Evolutionary conservation across 2,113 vertebrate genomes (phyloP).

Genomic region (Colaptes auratus): DNA sequence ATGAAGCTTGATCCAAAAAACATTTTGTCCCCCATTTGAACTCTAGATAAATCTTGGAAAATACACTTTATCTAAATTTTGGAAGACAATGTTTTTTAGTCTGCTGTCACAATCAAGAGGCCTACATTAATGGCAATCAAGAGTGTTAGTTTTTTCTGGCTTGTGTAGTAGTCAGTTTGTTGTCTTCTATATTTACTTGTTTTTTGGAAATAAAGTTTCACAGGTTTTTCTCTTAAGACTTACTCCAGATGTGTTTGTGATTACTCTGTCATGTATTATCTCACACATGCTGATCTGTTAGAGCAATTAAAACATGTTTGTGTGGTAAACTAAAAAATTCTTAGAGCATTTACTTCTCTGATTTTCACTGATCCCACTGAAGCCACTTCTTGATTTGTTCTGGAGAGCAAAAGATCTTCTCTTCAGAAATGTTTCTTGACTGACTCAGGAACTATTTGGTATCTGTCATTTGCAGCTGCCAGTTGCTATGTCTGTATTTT

Average conservation of each 20-base stretch:
- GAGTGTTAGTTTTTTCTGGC: not conserved
- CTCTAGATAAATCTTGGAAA: not conserved
- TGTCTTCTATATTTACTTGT: not conserved
- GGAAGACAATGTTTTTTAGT: not conserved
- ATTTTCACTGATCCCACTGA: not conserved
- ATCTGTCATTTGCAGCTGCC: not conserved
- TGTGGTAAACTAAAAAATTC: not conserved
- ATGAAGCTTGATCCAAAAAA: not conserved
- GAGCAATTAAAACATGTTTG: not conserved
- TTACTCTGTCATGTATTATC: not conserved
- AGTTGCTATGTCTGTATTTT: not conserved
- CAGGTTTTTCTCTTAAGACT: not conserved
- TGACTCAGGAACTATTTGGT: not conserved
- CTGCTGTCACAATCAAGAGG: not conserved
- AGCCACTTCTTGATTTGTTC: not conserved
- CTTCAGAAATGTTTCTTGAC: not conserved
- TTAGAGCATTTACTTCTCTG: not conserved
- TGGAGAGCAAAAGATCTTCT: not conserved
- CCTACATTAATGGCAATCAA: not conserved
- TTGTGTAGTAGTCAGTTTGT: not conserved
- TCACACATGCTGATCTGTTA: not conserved
- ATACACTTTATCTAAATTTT: not conserved
- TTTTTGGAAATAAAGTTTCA: slow-evolving; percentile 14
- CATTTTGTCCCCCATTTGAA: not conserved
- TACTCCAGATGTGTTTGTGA: not conserved